These are phyloP conservation scores for Nebria brevicollis DNA, from an alignment of 2,888 invertebrate species.

Conservation along the genomic window DNA sequence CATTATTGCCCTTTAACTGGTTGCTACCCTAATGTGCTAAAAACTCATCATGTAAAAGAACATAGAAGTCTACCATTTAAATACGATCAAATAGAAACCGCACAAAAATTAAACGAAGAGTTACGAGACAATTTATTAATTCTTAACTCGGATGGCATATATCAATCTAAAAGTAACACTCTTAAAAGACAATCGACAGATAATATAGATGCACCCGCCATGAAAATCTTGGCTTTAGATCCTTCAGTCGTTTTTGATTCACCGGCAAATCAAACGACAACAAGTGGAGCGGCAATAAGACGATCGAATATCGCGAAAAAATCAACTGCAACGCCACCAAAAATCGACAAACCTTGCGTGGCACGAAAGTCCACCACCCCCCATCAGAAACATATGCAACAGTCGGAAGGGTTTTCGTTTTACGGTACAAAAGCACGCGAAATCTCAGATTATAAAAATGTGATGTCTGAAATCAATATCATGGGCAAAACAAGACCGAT, in stretches of 20 bases:
- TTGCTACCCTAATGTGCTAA: constrained; percentile 54
- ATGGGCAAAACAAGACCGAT: constrained; percentile 65
- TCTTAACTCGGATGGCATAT: constrained; percentile 24
- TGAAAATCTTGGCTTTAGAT: constrained; percentile 12
- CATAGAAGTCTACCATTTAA: constrained; percentile 57
- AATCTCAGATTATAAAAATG: constrained; percentile 60
- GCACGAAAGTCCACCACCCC: constrained; percentile 67
- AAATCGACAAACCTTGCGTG: constrained; percentile 50
- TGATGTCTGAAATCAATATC: constrained; percentile 67
- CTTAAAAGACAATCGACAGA: constrained; percentile 44
- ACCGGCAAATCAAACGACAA: constrained; percentile 5
- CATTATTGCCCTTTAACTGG: constrained; percentile 60
- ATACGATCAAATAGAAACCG: constrained; percentile 47
- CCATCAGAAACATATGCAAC: constrained; percentile 48
- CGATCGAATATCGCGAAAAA: constrained; percentile 60
- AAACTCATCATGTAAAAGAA: constrained; percentile 55
- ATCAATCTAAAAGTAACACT: constrained; percentile 24
- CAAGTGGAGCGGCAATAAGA: constrained; percentile 17
- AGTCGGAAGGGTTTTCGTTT: constrained; percentile 61
- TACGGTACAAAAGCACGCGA: constrained; percentile 64
- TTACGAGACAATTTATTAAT: constrained; percentile 41
- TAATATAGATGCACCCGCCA: constrained; percentile 39
- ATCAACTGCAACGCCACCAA: constrained; percentile 60
- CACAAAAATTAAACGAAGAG: constrained; percentile 40
- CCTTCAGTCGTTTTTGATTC: constrained; percentile 12